Evolutionary conservation across 2,113 vertebrate genomes (phyloP), one percentile per base, ranked within the genome.

Genomic region (Eidolon helvum): DNA sequence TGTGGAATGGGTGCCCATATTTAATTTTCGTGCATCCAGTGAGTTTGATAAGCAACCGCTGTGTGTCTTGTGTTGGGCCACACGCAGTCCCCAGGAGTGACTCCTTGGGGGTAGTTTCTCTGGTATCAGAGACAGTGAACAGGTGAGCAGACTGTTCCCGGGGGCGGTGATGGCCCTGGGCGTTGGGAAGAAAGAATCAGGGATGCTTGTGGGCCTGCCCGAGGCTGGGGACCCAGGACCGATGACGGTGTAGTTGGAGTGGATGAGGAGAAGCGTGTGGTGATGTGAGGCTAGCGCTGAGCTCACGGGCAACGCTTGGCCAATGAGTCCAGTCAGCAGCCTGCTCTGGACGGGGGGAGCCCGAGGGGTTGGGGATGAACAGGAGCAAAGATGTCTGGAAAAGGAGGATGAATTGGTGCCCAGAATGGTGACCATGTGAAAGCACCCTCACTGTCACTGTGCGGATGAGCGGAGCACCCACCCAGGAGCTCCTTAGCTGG

Each of bases 261-360:
- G 8, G 45, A 1, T 9, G 19, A 38, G 33, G 10, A 14, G 10
- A 30, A 24, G 33, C 5, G 12, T 1, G n/a, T 7, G 9, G 35
- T 5, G 2, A 0, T 6, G 5, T 18, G 0, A 30, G 1, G 38
- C 71, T 2, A 2, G 12, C 3, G 0, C 45, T 48, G 40, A 35
- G 59, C 40, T 66, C 40, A 4, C 28, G 50, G 57, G 55, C 30
- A n/a, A 7, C 1, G 38, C 24, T 10, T 14, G 48, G 19, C 28
- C 7, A 6, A 7, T 45, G 79, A 18, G 28, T 26, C 68, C 2
- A 0, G 33, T 5, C 40, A 28, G 21, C 63, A 45, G 15, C 65
- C 30, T 10, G 10, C 48, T 2, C 77, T 35, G 45, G 45, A 1
- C 33, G 12, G 14, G 26, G 65, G 33, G 66, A 66, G 38, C 24